Base-by-base conservation (phyloP, 2,797 vertebrate genomes). In the Mycteria americana region DNA sequence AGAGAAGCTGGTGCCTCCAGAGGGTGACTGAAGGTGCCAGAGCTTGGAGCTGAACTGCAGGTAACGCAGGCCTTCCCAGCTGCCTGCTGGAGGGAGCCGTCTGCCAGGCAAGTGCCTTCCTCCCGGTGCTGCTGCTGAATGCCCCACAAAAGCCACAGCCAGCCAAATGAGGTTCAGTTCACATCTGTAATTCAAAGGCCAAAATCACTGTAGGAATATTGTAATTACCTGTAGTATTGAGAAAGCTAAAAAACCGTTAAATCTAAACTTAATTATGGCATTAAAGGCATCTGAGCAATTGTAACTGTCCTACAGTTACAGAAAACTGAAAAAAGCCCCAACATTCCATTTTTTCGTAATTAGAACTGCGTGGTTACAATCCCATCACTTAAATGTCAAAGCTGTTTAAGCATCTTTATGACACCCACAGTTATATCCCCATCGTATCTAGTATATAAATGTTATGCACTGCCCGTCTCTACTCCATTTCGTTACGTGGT, bases 401-500 rank as follows among this genome's bases (percentile, higher is more conserved):
- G 62, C n/a, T 33, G 15, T 69, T 80, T 53, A 60, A 64, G 57
- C 25, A 28, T 56, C 53, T 72, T 85, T n/a, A 72, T 51, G 48
- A 54, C 70, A 69, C 13, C 35, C 45, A 60, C 39, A 53, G 54
- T n/a, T 89, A 14, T 12, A 79, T 7, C 46, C 39, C n/a, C 59
- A 63, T 41, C 17, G 2, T 31, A 54, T 45, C 51, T 48, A 21
- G 35, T 43, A 39, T 31, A 22, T 84, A 43, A 72, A 43, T 0
- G 2, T 56, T 30, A 65, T 12, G 11, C 17, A 27, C 65, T 46
- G 18, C 41, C 37, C 51, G 21, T 54, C 39, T 18, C 12, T 18
- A 8, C 18, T 43, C 15, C 41, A 17, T 53, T 76, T 53, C 0
- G 1, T 33, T 65, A 68, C 0, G 2, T 63, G 17, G 33, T 57